Base-by-base conservation (phyloP, 64 coral and sea anemone species). In the Pachyseris speciosa region DNA sequence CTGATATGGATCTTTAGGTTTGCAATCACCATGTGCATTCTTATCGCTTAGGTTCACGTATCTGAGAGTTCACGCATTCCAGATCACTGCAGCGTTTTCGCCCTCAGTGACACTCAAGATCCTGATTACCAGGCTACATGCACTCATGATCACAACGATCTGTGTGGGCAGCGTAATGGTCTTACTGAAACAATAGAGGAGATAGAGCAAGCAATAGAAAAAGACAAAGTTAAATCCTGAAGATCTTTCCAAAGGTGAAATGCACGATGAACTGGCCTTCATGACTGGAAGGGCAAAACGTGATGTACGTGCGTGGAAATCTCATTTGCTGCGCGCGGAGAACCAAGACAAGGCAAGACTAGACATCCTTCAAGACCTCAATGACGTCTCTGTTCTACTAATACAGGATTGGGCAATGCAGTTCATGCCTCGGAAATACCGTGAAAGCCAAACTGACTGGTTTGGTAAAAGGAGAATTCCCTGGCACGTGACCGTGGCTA, bases 391-490 rank as follows among this genome's bases (percentile, higher is more conserved):
- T 29, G 51, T 34, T n/a, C 53, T 83, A 9, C n/a, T 83, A n/a
- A 4, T 64, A 19, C 78, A 55, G 10, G 78, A 83, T 19, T 83
- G 78, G 48, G 78, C 78, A 2, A 83, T 2, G 50, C 60, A 83
- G n/a, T 83, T 31, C 19, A 38, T 83, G 0, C 78, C 78, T 22
- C 20, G 78, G 26, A 83, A 83, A 19, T 83, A 64, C 20, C 20
- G 53, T 9, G 78, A 83, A 38, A 83, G 78, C 78, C 78, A 83
- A 60, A 31, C n/a, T 2, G 78, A 63, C 53, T 83, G 78, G 78
- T 83, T 83, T 60, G 78, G 50, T 2, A 83, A 83, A 63, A 9
- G 78, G 3, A 52, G 53, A 7, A 83, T 83, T 2, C 78, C 53
- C 7, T 83, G 78, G 78, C 78, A 64, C n/a, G 29, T 83, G 1